phyloP scores from a whole-genome alignment of 2,113 vertebrate genomes.

The Hiodon tergisus region DNA sequence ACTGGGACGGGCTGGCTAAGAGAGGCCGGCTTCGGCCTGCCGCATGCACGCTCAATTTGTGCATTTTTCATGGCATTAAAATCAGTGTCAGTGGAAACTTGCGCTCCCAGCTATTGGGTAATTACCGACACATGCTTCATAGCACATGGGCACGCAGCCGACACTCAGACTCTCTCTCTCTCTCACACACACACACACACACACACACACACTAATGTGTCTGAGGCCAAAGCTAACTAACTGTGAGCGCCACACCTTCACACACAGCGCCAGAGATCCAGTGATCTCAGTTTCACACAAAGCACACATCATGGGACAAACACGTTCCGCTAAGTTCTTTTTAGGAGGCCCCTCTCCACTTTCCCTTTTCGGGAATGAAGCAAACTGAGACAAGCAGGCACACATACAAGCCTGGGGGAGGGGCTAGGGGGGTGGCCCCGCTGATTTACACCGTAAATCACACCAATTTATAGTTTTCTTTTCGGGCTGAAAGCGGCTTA shows the following conservation, averaged over 20 bases:
- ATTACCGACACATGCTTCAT: slow-evolving; percentile 25
- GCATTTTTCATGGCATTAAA: slow-evolving; percentile 43
- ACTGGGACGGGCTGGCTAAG: slow-evolving; percentile 33
- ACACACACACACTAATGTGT: neutral
- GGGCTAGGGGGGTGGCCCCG: neutral
- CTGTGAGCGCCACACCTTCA: too few species aligned
- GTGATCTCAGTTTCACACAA: too few species aligned
- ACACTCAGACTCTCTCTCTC: slow-evolving; percentile 18
- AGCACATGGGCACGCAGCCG: slow-evolving; percentile 26
- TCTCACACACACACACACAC: neutral
- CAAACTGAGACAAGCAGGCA: neutral
- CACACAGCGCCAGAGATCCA: too few species aligned
- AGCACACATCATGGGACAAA: too few species aligned
- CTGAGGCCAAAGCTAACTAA: neutral
- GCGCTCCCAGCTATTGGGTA: slow-evolving; percentile 34
- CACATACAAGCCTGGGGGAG: neutral
- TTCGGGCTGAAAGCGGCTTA: too few species aligned
- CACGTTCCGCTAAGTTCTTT: too few species aligned
- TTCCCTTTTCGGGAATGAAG: too few species aligned
- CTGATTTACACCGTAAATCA: too few species aligned
- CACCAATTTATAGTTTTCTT: too few species aligned
- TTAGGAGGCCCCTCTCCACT: too few species aligned
- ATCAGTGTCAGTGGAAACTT: slow-evolving; percentile 36
- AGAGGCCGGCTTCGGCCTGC: neutral
- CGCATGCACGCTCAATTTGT: slow-evolving; percentile 42